A percentile compares a stretch with the other conserved stretches of the same genome.
Conservation (phyloP, 2,113 vertebrate genomes). For the Tichodroma muraria region DNA sequence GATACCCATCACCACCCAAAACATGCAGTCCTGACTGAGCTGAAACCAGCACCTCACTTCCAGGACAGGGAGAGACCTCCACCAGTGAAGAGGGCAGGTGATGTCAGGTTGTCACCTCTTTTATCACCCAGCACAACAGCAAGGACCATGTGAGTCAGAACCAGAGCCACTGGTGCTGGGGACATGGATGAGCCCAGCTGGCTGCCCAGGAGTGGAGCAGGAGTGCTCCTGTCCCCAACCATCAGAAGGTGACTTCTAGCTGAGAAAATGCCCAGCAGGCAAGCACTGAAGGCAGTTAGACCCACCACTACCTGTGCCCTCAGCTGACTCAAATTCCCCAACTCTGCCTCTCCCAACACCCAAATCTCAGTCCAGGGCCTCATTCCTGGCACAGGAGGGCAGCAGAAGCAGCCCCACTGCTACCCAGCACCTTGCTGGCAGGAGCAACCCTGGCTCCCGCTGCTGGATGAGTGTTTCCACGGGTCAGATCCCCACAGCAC, state of each 20-base stretch:
- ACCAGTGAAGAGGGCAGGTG: background rate
- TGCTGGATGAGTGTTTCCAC: background rate
- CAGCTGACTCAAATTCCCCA: background rate
- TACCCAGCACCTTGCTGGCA: background rate
- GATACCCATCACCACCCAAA: background rate
- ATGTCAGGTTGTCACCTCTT: background rate
- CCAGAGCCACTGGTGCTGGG: background rate
- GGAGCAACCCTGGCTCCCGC: background rate
- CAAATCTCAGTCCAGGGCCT: background rate
- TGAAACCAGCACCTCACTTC: background rate
- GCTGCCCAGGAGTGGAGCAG: background rate
- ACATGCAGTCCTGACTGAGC: background rate
- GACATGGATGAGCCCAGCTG: background rate
- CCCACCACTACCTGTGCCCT: background rate
- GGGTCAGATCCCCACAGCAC: background rate
- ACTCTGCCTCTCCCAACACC: background rate
- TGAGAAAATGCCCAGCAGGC: background rate
- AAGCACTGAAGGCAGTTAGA: background rate
- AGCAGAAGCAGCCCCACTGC: background rate
- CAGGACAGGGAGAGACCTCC: background rate
- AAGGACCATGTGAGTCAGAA: background rate
- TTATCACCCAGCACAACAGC: background rate
- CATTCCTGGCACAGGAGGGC: background rate
- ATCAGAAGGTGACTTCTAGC: background rate
- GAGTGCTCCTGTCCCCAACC: fast-evolving